phyloP scores from a whole-genome alignment of 2,888 invertebrate genomes.

The Sinodicranocentrus sp. region DNA sequence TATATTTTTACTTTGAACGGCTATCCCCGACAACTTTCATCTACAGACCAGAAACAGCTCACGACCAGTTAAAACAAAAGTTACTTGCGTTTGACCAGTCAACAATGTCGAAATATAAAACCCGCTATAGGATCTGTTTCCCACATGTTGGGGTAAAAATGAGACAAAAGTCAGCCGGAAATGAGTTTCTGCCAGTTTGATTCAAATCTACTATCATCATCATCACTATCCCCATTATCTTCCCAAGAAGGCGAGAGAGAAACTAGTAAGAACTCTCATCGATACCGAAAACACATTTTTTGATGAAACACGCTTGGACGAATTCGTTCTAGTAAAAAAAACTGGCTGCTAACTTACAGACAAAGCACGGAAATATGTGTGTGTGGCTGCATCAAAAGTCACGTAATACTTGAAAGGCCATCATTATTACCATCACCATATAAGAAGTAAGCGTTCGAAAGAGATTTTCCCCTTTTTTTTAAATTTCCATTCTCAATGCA shows the following conservation, averaged over 20 bases:
- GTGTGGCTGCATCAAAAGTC: not conserved
- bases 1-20: not conserved
- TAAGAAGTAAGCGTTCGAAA: not conserved
- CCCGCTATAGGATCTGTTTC: not conserved
- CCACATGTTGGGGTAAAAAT: not conserved
- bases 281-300: conserved; percentile 3
- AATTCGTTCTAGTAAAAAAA: not conserved
- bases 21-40: not conserved
- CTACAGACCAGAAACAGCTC: not conserved
- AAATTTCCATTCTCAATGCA: not conserved
- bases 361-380: not conserved
- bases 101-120: too few species aligned
- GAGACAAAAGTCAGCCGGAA: conserved; percentile 42
- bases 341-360: not conserved
- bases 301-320: conserved; percentile 9
- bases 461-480: not conserved
- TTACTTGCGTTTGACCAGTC: too few species aligned
- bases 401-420: not conserved
- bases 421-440: conserved; percentile 2
- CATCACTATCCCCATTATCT: conserved; percentile 23
- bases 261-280: not conserved
- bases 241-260: conserved; percentile 3
- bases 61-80: not conserved
- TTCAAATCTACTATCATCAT: conserved; percentile 28
- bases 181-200: conserved; percentile 52